Evolutionary conservation across 2,888 invertebrate genomes (phyloP).

Genomic region (Coremacera marginata): DNA sequence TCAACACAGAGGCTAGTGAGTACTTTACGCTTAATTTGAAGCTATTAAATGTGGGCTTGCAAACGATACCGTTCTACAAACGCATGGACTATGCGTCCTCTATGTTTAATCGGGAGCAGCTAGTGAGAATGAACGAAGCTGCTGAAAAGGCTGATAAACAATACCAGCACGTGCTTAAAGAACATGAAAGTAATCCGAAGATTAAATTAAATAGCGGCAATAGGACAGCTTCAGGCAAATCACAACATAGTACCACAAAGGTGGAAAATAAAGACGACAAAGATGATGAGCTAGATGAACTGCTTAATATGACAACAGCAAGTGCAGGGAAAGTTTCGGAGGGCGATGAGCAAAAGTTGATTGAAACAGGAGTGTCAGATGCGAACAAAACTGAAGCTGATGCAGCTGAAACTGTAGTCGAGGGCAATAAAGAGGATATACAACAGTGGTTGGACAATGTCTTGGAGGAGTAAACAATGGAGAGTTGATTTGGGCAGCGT

Average conservation of each 20-base stretch:
- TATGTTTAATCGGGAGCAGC: constrained; percentile 67
- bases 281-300: constrained; percentile 64
- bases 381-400: constrained; percentile 35
- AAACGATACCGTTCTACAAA: constrained; percentile 70
- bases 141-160: constrained; percentile 61
- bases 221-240: constrained; percentile 47
- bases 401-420: neutral
- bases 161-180: constrained; percentile 59
- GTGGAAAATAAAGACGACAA: constrained; percentile 32
- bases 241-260: constrained; percentile 33
- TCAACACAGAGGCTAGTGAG: constrained; percentile 61
- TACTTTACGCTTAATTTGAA: constrained; percentile 69
- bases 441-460: constrained; percentile 68
- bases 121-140: constrained; percentile 58
- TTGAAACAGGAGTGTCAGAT: constrained; percentile 34
- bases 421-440: constrained; percentile 59
- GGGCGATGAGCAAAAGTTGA: constrained; percentile 24
- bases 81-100: constrained; percentile 65
- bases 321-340: constrained; percentile 31
- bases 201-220: constrained; percentile 44
- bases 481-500: too few species aligned
- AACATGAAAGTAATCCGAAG: constrained; percentile 51
- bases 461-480: constrained; percentile 60
- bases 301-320: constrained; percentile 58
- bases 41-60: constrained; percentile 66